Conservation (phyloP, 2,888 invertebrate genomes). For the Tetramorium bicarinatum region DNA sequence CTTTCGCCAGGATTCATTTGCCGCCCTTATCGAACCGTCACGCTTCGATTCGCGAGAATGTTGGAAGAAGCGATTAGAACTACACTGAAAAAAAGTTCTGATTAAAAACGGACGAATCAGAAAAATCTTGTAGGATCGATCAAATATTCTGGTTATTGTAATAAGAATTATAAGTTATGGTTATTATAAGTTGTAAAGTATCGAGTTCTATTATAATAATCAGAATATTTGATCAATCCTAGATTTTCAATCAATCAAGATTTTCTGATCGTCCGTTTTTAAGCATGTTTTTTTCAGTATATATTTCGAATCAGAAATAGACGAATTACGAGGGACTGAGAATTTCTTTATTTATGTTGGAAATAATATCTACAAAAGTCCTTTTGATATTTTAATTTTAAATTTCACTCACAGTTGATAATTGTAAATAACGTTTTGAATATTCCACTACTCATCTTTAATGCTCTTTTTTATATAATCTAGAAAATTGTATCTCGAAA, state of each 20-base stretch:
- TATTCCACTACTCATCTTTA: neutral
- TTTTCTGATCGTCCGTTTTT: too few relatives aligned
- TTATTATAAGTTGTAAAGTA: too few relatives aligned
- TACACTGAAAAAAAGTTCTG: too few relatives aligned
- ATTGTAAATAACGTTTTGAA: neutral
- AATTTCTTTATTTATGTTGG: neutral
- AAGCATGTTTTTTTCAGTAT: too few relatives aligned
- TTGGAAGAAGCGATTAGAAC: neutral
- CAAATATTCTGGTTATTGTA: too few relatives aligned
- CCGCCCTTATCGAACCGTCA: slow-evolving; percentile 1
- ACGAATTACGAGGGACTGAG: neutral
- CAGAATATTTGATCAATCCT: too few relatives aligned
- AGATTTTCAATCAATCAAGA: too few relatives aligned
- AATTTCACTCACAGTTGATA: neutral
- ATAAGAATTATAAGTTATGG: too few relatives aligned
- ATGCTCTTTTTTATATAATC: neutral
- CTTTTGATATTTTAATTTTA: neutral
- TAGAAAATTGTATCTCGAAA: neutral
- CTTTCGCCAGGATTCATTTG: slow-evolving; percentile 61
- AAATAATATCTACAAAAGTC: neutral
- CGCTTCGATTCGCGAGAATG: neutral
- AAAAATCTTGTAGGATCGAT: too few relatives aligned
- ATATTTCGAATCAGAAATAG: neutral
- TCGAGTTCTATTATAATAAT: too few relatives aligned
- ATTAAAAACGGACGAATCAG: too few relatives aligned